Base-by-base conservation (phyloP, 1,140 invertebrate genomes). In the Cyrtorhinus lividipennis region DNA sequence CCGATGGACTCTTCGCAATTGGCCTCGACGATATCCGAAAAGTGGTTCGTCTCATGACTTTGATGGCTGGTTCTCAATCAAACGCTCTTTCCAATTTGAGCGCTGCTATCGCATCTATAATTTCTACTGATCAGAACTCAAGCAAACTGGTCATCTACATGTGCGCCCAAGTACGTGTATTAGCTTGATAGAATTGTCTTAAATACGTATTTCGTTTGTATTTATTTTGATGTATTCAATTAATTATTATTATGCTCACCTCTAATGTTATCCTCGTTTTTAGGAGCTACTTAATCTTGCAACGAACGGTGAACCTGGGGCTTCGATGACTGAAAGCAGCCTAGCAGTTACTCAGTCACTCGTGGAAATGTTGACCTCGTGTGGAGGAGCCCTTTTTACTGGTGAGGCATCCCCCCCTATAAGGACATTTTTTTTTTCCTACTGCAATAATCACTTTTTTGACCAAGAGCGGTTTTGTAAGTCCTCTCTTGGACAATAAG, bases 301-400 rank as follows among this genome's bases (percentile, higher is more conserved):
- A 0, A 73, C 75, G 67, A 76, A 75, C n/a, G 60, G 66, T 15
- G 53, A 66, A 26, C 64, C 59, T 38, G 53, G 63, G 25, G 27
- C 26, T 46, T 15, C 12, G 18, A 27, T 26, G 56, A 30, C 45
- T 59, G 24, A 64, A 27, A 59, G 58, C 70, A 65, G 74, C 58
- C 81, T 83, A 71, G 74, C 80, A 38, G 82, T 83, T 0, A 82
- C 80, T 1, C 81, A 83, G 71, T 77, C 80, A 13, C 69, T 83
- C 8, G 80, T 83, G 0, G 77, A 77, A 59, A 75, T 83, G 12
- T 69, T 83, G 2, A 78, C 75, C 5, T 71, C 71, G 3, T 71
- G 76, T 59, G 73, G 75, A 15, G 75, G 74, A 71, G 69, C 65
- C 72, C 74, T 45, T 62, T 79, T 62, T 27, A 62, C 22, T 62